Evolutionary conservation across 2,888 invertebrate genomes (phyloP), one percentile per base, ranked within the genome.

Genomic region (Lobophora halterata): DNA sequence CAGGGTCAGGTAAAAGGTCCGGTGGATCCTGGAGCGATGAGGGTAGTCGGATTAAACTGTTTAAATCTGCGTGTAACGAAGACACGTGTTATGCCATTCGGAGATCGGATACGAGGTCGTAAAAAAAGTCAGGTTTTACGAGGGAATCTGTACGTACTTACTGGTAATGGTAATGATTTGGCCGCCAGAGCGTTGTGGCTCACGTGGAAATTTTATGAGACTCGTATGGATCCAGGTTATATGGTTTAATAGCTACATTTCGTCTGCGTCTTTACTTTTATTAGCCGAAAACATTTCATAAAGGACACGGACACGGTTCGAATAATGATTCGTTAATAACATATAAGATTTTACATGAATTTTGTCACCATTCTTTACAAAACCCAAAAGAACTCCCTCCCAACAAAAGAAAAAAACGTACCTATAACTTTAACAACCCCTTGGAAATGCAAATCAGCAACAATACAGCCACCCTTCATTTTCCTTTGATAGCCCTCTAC

Each of bases 71-170:
- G 37, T 27, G 36, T 36, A 36, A 28, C 34, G 29, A 20, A 33
- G 9, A 47, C 54, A 52, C 60, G 53, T 61, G 49, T 43, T 49
- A 43, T 31, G 41, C 50, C n/a, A n/a, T n/a, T n/a, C 54, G 55
- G 52, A 55, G 55, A 49, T 55, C 49, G 58, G 59, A 63, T 64
- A 61, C 60, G 66, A 61, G 48, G 63, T 53, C 56, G 65, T 76
- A 75, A 76, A 75, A 66, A 61, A 68, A 61, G 48, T 51, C 52
- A 43, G 62, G 43, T 65, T 75, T 75, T 74, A 76, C 68, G 76
- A 70, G 62, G 52, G 60, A 69, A 67, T 69, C 66, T 65, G 61
- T 60, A 63, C 61, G 52, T 61, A 63, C 59, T 66, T 65, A 62
- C 62, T 39, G n/a, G 55, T 60, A 61, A 69, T 60, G 64, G 62